Percentiles rank a stretch among this genome's conserved stretches.
phyloP scores from a whole-genome alignment of 2,888 invertebrate species.

The Parochlus steinenii region DNA sequence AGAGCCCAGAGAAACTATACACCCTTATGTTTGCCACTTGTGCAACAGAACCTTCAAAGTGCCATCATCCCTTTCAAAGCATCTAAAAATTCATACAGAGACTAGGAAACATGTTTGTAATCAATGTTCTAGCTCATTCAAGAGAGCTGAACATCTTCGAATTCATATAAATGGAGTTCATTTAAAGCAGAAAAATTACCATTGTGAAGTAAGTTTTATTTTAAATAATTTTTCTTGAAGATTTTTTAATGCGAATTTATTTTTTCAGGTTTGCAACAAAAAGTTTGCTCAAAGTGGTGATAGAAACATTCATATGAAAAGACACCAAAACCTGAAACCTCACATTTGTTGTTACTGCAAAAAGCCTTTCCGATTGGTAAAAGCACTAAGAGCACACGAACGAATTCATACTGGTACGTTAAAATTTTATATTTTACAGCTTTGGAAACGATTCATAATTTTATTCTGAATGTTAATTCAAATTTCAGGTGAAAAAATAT shows the following conservation, averaged over 20 bases:
- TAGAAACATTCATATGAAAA: conserved; percentile 14
- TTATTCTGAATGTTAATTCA: no score
- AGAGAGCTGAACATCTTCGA: no score
- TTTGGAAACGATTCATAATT: no score
- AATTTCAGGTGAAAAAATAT: conserved; percentile 15
- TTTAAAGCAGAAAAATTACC: conserved; percentile 15
- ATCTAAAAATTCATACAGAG: conserved; percentile 15
- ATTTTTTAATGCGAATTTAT: no score
- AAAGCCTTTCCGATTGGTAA: conserved; percentile 14
- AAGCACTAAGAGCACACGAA: conserved; percentile 14
- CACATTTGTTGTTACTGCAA: conserved; percentile 14
- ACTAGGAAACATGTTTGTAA: no score
- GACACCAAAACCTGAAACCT: conserved; percentile 14
- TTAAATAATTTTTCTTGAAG: neutral
- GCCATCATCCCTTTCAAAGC: conserved; percentile 14
- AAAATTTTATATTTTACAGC: no score
- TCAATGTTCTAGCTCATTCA: no score
- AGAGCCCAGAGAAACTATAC: neutral
- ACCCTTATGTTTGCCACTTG: conserved; percentile 12
- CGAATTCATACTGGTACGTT: conserved; percentile 16
- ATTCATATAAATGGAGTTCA: no score
- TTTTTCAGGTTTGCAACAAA: conserved; percentile 12
- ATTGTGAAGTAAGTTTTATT: conserved; percentile 11
- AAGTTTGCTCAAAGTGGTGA: conserved; percentile 15
- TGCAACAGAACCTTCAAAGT: conserved; percentile 15